Evolutionary conservation across 1,140 invertebrate genomes (phyloP), one percentile per base, ranked within the genome.

Genomic region (Carcinoscorpius rotundicauda): DNA sequence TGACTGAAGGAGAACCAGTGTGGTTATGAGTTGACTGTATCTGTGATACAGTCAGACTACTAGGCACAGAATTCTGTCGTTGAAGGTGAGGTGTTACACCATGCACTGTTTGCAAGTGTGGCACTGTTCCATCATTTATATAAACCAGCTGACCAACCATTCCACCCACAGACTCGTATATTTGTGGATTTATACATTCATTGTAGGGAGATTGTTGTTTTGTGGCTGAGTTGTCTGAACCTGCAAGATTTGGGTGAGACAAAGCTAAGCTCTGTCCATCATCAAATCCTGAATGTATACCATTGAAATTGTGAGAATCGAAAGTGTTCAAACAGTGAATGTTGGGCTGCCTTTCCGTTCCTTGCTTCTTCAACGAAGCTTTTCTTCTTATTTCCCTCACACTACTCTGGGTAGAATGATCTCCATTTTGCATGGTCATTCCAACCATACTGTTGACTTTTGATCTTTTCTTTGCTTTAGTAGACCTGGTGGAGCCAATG

Each of bases 391-490:
- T 5, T 10, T 60, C 63, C 55, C 9, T 64, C 50, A 60, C 65
- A 48, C 51, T 48, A 48, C 5, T 48, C 11, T 9, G 48, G 5
- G 49, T 5, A 29, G 29, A 29, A 29, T 29, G 29, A 48, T 63
- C 61, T 11, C 10, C 61, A 51, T 64, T 63, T 70, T 64, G 68
- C 9, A 69, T 49, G 9, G 67, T 64, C 9, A 68, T 56, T 51
- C 71, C 71, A 53, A 69, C 65, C 62, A 71, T 64, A 74, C 73
- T 78, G 58, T 69, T 66, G 6, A 69, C 49, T 72, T 78, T 86
- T 65, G 83, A 81, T 51, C 85, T 82, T 76, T 88, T 87, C 78
- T 89, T 90, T 51, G 85, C 83, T 76, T 88, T 87, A 60, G 79
- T 75, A 67, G 84, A 81, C 69, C 86, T 85, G 57, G 63, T 71